Base-by-base conservation (phyloP, 2,113 vertebrate species). In the Solea solea region DNA sequence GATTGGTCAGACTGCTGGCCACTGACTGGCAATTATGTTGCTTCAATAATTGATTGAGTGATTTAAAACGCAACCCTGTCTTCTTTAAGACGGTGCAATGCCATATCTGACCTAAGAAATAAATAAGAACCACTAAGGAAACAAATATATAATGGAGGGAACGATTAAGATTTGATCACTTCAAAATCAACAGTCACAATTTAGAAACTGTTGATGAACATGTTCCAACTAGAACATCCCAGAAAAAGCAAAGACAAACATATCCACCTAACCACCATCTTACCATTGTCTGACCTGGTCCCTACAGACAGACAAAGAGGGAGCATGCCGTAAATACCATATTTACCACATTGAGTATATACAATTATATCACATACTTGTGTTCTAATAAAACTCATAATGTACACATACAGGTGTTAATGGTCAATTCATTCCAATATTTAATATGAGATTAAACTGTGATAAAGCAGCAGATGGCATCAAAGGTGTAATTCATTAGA, bases 241-340 rank as follows among this genome's bases (percentile, higher is more conserved):
- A 41, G 15, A 34, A 74, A 73, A 64, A 42, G 74, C 13, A 13
- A 49, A 42, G 59, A 73, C 65, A 83, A 66, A 82, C 51, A 82
- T 40, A 60, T 52, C 49, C 64, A 75, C 73, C 74, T 76, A 66
- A 78, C 77, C 57, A 72, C 25, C 72, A 69, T 93, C 95, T 97
- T 96, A 96, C 95, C 95, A 94, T 96, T 94, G 91, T 95, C 94
- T 93, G 94, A 95, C 78, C 94, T 91, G 92, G 95, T 92, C 90
- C 94, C 95, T 96, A 95, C 90, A 94, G 87, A 93, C 92, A 93
- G 88, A 94, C 85, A 94, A 91, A 92, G 67, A 86, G 76, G 78
- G 75, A 73, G 71, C 76, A 80, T 50, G 92, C 55, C 60, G 65
- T 91, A 93, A 86, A 64, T 39, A 48, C 61, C 46, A 84, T 14